Evolutionary conservation across 2,113 vertebrate genomes (phyloP), one percentile per base, ranked within the genome.

Genomic region (Scartelaos histophorus): DNA sequence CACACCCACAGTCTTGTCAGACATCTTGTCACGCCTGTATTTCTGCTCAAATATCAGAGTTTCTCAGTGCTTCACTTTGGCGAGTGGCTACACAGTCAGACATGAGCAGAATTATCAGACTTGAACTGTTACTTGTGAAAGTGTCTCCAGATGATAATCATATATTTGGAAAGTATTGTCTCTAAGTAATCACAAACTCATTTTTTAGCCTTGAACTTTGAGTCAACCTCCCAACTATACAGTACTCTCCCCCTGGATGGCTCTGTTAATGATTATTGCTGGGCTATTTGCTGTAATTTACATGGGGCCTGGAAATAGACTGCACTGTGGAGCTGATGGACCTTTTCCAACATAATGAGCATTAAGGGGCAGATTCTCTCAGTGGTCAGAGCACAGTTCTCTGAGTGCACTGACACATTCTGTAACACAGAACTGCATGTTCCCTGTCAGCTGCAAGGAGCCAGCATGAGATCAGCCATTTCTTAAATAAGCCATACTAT

Each of bases 221-320:
- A 77, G 81, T 85, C 82, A 84, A 69, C 75, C 79, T 80, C 70
- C 68, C 71, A n/a, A 76, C 65, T 56, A 85, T 74, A 66, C 76
- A 74, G 45, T 68, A 22, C 46, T 21, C 77, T 72, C 46, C 35
- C 76, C 82, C 85, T 81, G 38, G 66, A 82, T 82, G 82, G 85
- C 66, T 74, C 65, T 24, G 47, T 80, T 86, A 80, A 87, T 84
- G 74, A 78, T 84, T 80, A 84, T 74, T 83, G 51, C 49, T 1
- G 75, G 82, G 67, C 43, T 85, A 88, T 81, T 74, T 80, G 79
- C 81, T 80, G 79, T 68, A 85, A 69, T 85, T 81, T 85, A 79
- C 82, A 75, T 62, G 56, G 72, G 66, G 79, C 79, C 82, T 80
- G 74, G 65, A 83, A 88, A 85, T 81, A 82, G 79, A 80, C 78